Base-by-base conservation (phyloP, 2,797 vertebrate species). In the Onychomys torridus region DNA sequence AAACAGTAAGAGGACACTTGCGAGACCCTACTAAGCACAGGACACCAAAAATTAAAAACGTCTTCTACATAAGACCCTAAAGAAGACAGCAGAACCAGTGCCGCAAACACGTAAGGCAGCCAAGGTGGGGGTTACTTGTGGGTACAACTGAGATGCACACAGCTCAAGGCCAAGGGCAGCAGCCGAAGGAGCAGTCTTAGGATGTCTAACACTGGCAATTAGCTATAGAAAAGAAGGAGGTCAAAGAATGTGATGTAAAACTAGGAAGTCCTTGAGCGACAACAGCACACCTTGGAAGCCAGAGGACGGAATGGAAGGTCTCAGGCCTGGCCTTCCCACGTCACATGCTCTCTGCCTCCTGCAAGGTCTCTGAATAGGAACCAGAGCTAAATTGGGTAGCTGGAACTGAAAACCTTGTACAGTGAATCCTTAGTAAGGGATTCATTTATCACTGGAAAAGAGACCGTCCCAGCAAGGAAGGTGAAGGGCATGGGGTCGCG, bases 381-480 rank as follows among this genome's bases (percentile, higher is more conserved):
- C 17, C 43, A 19, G 13, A 23, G 16, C 29, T 71, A 59, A 23
- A 55, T 0, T 0, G 1, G 12, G 10, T 0, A 5, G 34, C 29
- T 11, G 40, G 59, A 71, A 40, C 1, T 16, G 27, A 89, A 55
- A 82, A 65, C 11, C n/a, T n/a, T 16, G 14, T 9, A 23, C 27
- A 14, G 2, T 37, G 49, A 82, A 27, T 55, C 78, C 57, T 67
- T 29, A 8, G 83, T 52, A 82, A 29, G 76, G 14, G 25, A 69
- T 67, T 71, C 49, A 61, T 52, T 37, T 25, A 25, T 4, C 1
- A 5, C 34, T 77, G 37, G 3, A 16, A 32, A 93, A 78, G 23
- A 69, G 34, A 1, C 0, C 5, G 16, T 52, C 57, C 43, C 6
- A 67, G 46, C 0, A 0, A 16, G 29, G 2, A 32, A 57, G 59